Evolutionary conservation across 2,113 vertebrate species (phyloP).

Genomic region (Petaurus breviceps): DNA sequence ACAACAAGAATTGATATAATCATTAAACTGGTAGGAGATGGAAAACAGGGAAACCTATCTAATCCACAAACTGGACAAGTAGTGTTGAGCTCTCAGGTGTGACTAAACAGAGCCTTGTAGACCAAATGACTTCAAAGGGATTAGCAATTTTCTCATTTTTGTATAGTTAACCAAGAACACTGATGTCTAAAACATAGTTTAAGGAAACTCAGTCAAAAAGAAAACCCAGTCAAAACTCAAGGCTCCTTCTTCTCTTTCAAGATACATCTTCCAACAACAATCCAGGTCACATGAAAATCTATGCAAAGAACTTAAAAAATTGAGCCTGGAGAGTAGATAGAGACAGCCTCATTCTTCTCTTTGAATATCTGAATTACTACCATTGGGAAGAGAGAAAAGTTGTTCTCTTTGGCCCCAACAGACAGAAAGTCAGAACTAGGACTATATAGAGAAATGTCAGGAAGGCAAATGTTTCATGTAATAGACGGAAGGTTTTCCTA

Average conservation of each 20-base stretch:
- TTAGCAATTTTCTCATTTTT: background rate
- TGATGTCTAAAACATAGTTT: background rate
- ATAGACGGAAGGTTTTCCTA: background rate
- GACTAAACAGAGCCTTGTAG: background rate
- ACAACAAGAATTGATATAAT: background rate
- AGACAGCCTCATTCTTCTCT: background rate
- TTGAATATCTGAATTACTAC: background rate
- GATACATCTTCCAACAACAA: background rate
- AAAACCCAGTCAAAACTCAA: background rate
- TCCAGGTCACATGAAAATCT: background rate
- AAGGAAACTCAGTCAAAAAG: background rate
- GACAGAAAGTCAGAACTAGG: background rate
- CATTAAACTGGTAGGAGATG: background rate
- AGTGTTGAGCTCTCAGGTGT: background rate
- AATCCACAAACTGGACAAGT: background rate
- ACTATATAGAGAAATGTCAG: background rate
- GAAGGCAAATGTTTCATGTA: background rate
- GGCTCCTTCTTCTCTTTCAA: background rate
- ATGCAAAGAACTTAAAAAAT: background rate
- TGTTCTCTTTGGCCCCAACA: background rate
- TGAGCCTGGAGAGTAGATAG: background rate
- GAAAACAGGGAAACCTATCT: background rate
- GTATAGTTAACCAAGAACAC: background rate
- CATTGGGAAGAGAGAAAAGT: background rate
- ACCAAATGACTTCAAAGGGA: background rate